Conservation (phyloP, 1,140 invertebrate species). For the Meloidogyne floridensis region DNA sequence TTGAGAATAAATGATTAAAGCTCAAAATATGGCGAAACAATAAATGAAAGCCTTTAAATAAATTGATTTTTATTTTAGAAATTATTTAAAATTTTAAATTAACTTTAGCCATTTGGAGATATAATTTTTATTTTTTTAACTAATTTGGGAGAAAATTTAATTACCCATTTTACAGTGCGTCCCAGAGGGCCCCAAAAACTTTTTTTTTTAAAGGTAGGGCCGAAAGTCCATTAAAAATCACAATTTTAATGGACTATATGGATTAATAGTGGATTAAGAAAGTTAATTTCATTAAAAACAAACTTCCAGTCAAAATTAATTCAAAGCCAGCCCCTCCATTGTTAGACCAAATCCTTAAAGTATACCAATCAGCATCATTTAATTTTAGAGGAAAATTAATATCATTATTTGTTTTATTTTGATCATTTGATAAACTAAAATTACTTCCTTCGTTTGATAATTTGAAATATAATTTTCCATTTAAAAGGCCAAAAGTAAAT, state of each 20-base stretch:
- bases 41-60: background rate
- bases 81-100: background rate
- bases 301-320: constrained; percentile 27
- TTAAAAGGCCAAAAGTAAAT: constrained; percentile 4
- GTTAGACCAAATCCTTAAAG: constrained; percentile 36
- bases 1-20: background rate
- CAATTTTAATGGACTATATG: no score
- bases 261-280: no score
- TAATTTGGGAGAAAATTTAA: no score
- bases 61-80: background rate
- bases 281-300: background rate
- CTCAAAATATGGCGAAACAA: constrained; percentile 11
- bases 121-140: no score
- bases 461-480: constrained; percentile 4
- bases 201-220: no score
- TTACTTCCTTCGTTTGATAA: background rate
- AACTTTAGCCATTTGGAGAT: background rate
- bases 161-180: no score
- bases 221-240: no score
- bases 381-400: constrained; percentile 31
- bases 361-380: constrained; percentile 54
- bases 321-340: constrained; percentile 74
- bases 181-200: no score
- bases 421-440: background rate
- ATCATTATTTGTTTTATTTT: background rate